Conservation (phyloP, 2,113 vertebrate species). For the Engraulis encrasicolus region DNA sequence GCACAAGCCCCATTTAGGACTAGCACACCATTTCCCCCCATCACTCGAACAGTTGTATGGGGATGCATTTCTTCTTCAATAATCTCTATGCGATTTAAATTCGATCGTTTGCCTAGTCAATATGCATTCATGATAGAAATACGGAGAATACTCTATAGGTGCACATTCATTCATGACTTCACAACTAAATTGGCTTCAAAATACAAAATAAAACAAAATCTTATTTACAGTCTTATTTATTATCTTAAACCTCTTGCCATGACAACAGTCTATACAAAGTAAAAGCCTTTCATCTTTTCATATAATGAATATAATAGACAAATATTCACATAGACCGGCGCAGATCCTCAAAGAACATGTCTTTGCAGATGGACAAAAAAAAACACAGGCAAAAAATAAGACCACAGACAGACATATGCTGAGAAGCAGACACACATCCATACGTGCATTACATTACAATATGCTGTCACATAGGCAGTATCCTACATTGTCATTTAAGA, state of each 20-base stretch:
- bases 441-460: slow-evolving; percentile 45
- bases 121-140: not conserved
- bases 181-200: not conserved
- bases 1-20: not conserved
- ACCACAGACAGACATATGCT: slow-evolving; percentile 47
- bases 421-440: slow-evolving; percentile 46
- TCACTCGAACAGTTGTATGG: not conserved
- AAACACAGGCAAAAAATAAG: slow-evolving; percentile 52
- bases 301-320: slow-evolving; percentile 57
- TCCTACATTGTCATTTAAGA: slow-evolving; percentile 6
- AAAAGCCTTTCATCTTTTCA: slow-evolving; percentile 23
- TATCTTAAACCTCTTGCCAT: slow-evolving; percentile 62
- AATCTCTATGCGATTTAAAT: too few species aligned
- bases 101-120: too few species aligned
- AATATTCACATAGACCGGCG: slow-evolving; percentile 63
- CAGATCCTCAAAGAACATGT: slow-evolving; percentile 57
- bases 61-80: not conserved
- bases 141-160: not conserved
- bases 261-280: slow-evolving; percentile 63
- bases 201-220: not conserved
- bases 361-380: slow-evolving; percentile 61
- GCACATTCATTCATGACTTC: not conserved
- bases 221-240: slow-evolving; percentile 60
- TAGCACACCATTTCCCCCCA: not conserved
- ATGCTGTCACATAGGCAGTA: slow-evolving; percentile 43